Evolutionary conservation across 2,113 vertebrate genomes (phyloP), one percentile per base, ranked within the genome.

Genomic region (Dicrurus megarhynchus): DNA sequence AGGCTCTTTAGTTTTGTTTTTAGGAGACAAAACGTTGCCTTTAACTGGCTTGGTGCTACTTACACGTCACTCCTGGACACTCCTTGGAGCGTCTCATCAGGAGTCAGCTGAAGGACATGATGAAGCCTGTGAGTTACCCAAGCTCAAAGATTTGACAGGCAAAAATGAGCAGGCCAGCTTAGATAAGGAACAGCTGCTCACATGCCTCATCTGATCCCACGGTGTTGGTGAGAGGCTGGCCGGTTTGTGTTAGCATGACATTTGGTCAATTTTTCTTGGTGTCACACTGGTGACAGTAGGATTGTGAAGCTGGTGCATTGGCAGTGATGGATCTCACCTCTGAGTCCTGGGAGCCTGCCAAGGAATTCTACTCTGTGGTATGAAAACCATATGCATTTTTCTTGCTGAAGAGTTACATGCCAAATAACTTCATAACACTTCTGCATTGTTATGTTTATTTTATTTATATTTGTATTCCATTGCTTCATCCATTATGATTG

Each of bases 391-490:
- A 13, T 8, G 16, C 7, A 19, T 52, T 86, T 67, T 90, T 61
- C 28, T 87, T 86, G 79, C 49, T 74, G 60, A 97, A 79, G 50
- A 87, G 53, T n/a, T 32, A 71, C 28, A 92, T 32, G 37, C 11
- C 53, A 85, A 94, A 83, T 42, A 92, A 69, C 23, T 87, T 87
- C 56, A 84, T 37, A 71, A 57, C 24, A 87, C 15, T 63, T 74
- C 24, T 15, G 50, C 42, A 42, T 30, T n/a, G 21, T 90, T 95
- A 86, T 16, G 9, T 68, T 39, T 76, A 69, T 94, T 98, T 97
- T 97, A 97, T 97, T 98, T 59, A 37, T 71, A 84, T 82, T 87
- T 87, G 57, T 74, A 87, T 96, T 93, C 61, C 42, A 75, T 78
- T 28, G 13, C 44, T 67, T 93, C 63, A 97, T 57, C 76, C 26